Percentiles rank a stretch among this genome's conserved stretches.
Conservation (phyloP, 2,888 invertebrate species). For the Rhimphoctona megacephalus region DNA sequence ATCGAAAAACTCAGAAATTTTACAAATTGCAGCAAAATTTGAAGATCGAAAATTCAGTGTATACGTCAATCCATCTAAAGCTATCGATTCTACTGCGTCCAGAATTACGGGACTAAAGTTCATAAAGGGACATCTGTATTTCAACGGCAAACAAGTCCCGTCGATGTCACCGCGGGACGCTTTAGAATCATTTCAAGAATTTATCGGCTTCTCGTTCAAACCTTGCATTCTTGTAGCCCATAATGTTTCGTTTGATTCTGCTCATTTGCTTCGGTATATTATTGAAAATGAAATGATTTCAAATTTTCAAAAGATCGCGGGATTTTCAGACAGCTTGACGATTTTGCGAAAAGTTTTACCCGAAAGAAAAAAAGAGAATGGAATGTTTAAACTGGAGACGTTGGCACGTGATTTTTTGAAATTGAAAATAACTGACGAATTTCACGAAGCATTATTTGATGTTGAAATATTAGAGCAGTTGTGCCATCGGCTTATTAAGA, state of each 20-base stretch:
- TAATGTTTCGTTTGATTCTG: conserved; percentile 59
- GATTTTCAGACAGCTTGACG: conserved; percentile 60
- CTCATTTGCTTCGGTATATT: conserved; percentile 55
- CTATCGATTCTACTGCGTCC: conserved; percentile 58
- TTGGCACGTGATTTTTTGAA: conserved; percentile 48
- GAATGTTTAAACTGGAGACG: conserved; percentile 40
- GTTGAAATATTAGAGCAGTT: conserved; percentile 54
- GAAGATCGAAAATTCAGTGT: conserved; percentile 60
- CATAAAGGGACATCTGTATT: conserved; percentile 56
- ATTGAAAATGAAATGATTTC: conserved; percentile 39
- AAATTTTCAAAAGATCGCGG: conserved; percentile 56
- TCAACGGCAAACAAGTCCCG: conserved; percentile 53
- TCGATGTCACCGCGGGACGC: conserved; percentile 41
- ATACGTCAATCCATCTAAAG: conserved; percentile 67
- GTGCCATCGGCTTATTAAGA: conserved; percentile 19
- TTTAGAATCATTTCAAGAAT: conserved; percentile 45
- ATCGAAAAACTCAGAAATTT: conserved; percentile 61
- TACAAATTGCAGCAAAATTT: conserved; percentile 70
- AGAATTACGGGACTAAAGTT: conserved; percentile 63
- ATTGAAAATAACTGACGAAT: conserved; percentile 18
- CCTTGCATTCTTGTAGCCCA: conserved; percentile 63
- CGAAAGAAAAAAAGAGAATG: conserved; percentile 21
- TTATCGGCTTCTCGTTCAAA: conserved; percentile 29
- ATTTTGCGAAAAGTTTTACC: conserved; percentile 39
- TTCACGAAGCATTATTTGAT: conserved; percentile 60